phyloP scores from a whole-genome alignment of 1,140 invertebrate genomes.

The Heliconius hermathena region DNA sequence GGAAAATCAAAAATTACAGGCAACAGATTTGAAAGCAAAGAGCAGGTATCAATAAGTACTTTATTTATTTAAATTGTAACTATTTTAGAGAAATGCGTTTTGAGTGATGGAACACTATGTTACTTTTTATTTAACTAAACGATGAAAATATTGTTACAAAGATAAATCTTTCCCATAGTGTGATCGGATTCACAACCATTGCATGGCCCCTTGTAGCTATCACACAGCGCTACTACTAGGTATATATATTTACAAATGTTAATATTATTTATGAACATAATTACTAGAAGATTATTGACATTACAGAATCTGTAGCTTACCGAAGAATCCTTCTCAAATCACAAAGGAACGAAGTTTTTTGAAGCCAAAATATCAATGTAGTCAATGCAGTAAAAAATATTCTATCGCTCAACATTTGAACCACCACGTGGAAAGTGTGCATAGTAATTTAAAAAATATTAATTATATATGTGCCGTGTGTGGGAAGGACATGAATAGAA shows the following conservation, averaged over 20 bases:
- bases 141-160: too few species aligned
- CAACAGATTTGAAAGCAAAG: constrained; percentile 44
- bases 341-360: constrained; percentile 33
- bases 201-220: too few species aligned
- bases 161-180: too few species aligned
- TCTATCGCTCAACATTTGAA: constrained; percentile 41
- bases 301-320: constrained; percentile 43
- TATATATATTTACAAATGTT: too few species aligned
- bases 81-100: too few species aligned
- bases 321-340: constrained; percentile 42
- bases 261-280: background rate
- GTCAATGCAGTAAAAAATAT: constrained; percentile 48
- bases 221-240: too few species aligned
- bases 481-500: constrained; percentile 48
- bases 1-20: constrained; percentile 46
- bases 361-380: constrained; percentile 48
- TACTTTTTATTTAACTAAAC: too few species aligned
- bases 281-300: background rate
- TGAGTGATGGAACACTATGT: too few species aligned
- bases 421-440: constrained; percentile 42
- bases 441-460: constrained; percentile 39
- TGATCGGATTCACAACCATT: too few species aligned
- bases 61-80: background rate
- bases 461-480: constrained; percentile 46
- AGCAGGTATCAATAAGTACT: constrained; percentile 41